A percentile compares a stretch with the other conserved stretches of the same genome.
These are phyloP conservation scores for Ailurus styani DNA, from an alignment of 2,113 vertebrate genomes.

Conservation along the genomic window DNA sequence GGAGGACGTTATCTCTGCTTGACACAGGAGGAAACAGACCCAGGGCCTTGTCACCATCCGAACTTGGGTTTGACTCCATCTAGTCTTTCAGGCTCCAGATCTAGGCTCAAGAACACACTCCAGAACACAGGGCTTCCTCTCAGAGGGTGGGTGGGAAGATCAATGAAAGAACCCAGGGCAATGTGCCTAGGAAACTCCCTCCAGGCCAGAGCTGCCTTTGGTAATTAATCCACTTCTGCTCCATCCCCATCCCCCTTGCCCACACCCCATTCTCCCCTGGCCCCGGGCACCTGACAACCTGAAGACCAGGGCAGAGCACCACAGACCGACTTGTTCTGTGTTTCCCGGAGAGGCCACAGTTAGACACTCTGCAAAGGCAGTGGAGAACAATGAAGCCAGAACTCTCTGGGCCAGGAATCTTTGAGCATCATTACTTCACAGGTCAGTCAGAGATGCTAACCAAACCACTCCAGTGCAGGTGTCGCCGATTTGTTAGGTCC, in stretches of 20 bases:
- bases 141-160: background rate
- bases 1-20: background rate
- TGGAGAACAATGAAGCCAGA: background rate
- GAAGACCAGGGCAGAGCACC: background rate
- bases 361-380: background rate
- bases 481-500: background rate
- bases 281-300: background rate
- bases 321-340: background rate
- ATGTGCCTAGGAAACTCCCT: background rate
- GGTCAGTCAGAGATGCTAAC: constrained; percentile 17
- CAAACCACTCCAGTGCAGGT: background rate
- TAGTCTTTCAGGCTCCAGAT: constrained; percentile 26
- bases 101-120: background rate
- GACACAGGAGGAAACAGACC: background rate
- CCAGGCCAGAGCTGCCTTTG: background rate
- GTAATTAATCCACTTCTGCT: background rate
- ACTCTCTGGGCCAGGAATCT: background rate
- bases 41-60: background rate
- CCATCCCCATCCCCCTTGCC: background rate
- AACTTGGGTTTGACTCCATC: background rate
- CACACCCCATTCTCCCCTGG: background rate
- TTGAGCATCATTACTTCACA: background rate
- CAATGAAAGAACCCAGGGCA: background rate
- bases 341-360: background rate
- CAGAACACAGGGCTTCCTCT: background rate